phyloP scores from a whole-genome alignment of 2,113 vertebrate species.

The Centropristis striata region DNA sequence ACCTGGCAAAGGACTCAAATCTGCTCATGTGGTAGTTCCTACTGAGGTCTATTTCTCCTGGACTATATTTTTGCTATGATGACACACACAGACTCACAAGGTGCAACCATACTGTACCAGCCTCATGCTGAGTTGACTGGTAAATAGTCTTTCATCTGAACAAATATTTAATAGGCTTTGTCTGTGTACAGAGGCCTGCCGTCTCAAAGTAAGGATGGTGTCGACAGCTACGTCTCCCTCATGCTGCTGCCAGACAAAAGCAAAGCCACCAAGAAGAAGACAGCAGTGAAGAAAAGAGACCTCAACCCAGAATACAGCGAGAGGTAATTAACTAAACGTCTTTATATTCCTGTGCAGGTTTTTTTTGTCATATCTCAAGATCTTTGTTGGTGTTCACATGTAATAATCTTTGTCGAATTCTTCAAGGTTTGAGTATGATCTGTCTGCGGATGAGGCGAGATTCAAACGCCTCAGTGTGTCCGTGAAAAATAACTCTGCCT shows the following conservation, averaged over 20 bases:
- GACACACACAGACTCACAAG: no score
- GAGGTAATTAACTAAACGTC: constrained; percentile 65
- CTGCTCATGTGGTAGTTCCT: no score
- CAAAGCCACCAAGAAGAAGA: constrained; percentile 91
- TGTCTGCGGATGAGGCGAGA: constrained; percentile 85
- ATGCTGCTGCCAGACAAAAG: constrained; percentile 91
- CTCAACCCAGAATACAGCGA: constrained; percentile 91
- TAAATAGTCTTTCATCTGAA: background rate
- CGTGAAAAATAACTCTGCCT: constrained; percentile 89
- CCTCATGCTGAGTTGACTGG: no score
- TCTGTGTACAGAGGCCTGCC: constrained; percentile 83
- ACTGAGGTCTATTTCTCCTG: no score
- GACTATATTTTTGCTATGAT: no score
- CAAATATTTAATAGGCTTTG: background rate
- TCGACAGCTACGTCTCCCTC: constrained; percentile 91
- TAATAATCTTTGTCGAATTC: background rate
- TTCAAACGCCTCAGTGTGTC: constrained; percentile 86
- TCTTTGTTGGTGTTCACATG: background rate
- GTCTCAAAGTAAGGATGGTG: constrained; percentile 85
- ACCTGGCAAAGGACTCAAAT: no score
- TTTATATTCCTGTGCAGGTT: background rate
- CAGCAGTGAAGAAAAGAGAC: constrained; percentile 89
- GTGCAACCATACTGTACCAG: no score
- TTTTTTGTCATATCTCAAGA: background rate
- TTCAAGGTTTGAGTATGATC: constrained; percentile 91